Evolutionary conservation across 2,113 vertebrate genomes (phyloP).

Genomic region (Rhinoderma darwinii): DNA sequence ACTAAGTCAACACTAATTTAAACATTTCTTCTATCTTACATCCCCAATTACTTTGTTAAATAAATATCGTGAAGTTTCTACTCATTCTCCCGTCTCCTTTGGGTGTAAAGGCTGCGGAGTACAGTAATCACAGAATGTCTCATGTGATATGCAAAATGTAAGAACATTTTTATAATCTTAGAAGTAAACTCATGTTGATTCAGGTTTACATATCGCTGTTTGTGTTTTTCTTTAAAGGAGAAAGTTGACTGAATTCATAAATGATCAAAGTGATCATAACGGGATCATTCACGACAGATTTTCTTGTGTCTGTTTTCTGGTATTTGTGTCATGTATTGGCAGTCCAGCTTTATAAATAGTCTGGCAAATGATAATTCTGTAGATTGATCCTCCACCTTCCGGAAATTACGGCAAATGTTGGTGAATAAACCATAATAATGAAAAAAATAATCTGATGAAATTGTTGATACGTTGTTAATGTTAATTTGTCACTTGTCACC

Average conservation of each 20-base stretch:
- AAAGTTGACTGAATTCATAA: background rate
- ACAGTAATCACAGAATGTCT: background rate
- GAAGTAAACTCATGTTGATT: background rate
- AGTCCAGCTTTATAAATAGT: too few relatives aligned
- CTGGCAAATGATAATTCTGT: too few relatives aligned
- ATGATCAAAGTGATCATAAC: background rate
- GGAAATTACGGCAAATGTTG: too few relatives aligned
- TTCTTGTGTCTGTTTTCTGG: too few relatives aligned
- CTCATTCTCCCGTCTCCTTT: background rate
- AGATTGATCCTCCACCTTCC: too few relatives aligned
- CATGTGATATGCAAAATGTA: conserved; percentile 27
- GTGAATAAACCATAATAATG: too few relatives aligned
- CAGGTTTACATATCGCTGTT: background rate
- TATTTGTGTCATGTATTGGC: too few relatives aligned
- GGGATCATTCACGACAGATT: background rate
- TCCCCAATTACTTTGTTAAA: conserved; percentile 38
- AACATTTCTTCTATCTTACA: conserved; percentile 45
- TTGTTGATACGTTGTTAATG: too few relatives aligned
- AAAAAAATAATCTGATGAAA: too few relatives aligned
- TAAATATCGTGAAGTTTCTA: conserved; percentile 22
- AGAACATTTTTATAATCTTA: conserved; percentile 9
- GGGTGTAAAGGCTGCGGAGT: background rate
- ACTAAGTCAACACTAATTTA: conserved; percentile 41
- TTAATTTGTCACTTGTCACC: too few relatives aligned
- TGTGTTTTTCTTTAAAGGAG: background rate